Evolutionary conservation across 2,888 invertebrate genomes (phyloP).

Genomic region (Conistra vaccinii): DNA sequence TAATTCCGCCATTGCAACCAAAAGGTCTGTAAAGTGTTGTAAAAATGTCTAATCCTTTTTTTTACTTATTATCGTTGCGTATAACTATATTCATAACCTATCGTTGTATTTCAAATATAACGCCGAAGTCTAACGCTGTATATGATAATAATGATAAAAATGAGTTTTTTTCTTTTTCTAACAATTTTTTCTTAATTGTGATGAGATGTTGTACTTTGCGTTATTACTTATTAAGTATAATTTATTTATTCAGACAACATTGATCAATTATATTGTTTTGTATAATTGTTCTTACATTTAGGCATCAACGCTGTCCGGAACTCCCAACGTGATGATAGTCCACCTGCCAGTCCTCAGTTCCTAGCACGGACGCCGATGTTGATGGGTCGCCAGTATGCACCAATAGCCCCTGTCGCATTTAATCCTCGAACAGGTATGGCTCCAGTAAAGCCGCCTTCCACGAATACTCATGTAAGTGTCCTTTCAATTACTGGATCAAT

Average conservation of each 20-base stretch:
- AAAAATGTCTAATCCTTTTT: background rate
- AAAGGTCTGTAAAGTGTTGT: slow-evolving; percentile 47
- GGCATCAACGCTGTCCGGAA: slow-evolving; percentile 37
- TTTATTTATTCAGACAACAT: background rate
- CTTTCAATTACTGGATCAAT: slow-evolving; percentile 1
- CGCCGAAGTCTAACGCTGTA: background rate
- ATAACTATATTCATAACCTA: background rate
- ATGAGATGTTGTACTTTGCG: background rate
- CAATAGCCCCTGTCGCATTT: slow-evolving; percentile 83
- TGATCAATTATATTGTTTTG: background rate
- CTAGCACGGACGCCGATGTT: slow-evolving; percentile 71
- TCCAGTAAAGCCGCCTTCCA: slow-evolving; percentile 74
- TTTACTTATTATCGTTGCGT: background rate
- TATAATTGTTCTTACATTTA: slow-evolving; percentile 26
- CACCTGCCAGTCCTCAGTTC: slow-evolving; percentile 82
- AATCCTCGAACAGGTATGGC: slow-evolving; percentile 69
- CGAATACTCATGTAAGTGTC: slow-evolving; percentile 72
- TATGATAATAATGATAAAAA: no score
- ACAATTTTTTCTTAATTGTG: background rate
- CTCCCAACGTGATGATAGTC: slow-evolving; percentile 83
- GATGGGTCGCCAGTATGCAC: slow-evolving; percentile 80
- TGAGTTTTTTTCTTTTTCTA: background rate
- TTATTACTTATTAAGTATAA: background rate
- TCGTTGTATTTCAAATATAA: background rate
- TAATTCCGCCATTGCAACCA: slow-evolving; percentile 33